These are phyloP conservation scores for Coptotermes formosanus DNA, from an alignment of 1,140 invertebrate genomes.

Conservation along the genomic window DNA sequence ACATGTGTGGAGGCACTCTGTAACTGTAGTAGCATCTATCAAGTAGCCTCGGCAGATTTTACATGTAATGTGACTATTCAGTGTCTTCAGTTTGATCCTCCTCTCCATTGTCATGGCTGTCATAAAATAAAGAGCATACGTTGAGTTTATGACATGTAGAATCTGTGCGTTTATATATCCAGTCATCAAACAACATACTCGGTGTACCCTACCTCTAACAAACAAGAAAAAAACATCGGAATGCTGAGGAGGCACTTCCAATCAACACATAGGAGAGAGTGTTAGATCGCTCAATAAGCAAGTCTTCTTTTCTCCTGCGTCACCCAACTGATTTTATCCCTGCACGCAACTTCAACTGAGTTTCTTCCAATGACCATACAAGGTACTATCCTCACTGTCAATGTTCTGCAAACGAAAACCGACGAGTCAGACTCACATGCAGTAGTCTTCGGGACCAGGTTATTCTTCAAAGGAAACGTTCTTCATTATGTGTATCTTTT, in stretches of 20 bases:
- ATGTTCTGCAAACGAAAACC: too few species aligned
- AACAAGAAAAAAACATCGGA: neutral
- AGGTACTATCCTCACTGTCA: too few species aligned
- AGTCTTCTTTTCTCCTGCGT: too few species aligned
- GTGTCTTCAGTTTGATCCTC: slow-evolving; percentile 83
- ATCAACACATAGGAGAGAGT: neutral
- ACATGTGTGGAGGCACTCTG: slow-evolving; percentile 97
- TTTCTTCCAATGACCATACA: too few species aligned
- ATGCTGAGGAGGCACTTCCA: neutral
- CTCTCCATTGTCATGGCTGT: slow-evolving; percentile 73
- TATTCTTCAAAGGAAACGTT: too few species aligned
- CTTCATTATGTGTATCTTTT: too few species aligned
- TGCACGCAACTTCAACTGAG: too few species aligned
- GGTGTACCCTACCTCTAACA: neutral
- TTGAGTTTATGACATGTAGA: neutral
- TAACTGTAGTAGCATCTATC: slow-evolving; percentile 96
- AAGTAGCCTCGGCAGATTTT: slow-evolving; percentile 95
- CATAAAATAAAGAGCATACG: neutral
- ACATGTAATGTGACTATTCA: slow-evolving; percentile 93
- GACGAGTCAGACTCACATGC: too few species aligned
- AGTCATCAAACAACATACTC: neutral
- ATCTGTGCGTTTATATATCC: neutral
- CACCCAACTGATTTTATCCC: too few species aligned
- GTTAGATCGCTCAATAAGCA: too few species aligned
- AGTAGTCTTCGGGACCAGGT: too few species aligned